Evolutionary conservation across 2,888 invertebrate species (phyloP).

Genomic region (Alcis repandata): DNA sequence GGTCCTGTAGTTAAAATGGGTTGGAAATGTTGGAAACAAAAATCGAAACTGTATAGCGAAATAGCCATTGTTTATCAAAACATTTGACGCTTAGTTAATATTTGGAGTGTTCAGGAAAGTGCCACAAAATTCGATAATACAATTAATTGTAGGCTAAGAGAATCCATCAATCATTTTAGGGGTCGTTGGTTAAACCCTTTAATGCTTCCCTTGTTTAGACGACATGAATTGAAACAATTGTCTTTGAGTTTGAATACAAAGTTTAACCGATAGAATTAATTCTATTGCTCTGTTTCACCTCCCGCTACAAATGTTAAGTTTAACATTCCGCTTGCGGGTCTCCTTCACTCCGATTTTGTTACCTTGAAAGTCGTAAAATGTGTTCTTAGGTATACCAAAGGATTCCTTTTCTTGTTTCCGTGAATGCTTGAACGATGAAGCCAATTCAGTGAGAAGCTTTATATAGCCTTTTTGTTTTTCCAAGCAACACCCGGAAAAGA

Average conservation of each 20-base stretch:
- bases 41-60: too few relatives aligned
- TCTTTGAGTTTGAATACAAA: constrained; percentile 78
- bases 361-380: constrained; percentile 57
- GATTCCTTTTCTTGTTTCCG: constrained; percentile 52
- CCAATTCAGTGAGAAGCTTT: constrained; percentile 40
- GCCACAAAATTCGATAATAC: constrained; percentile 28
- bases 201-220: constrained; percentile 72
- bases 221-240: constrained; percentile 77
- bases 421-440: constrained; percentile 46
- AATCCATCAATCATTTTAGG: constrained; percentile 68
- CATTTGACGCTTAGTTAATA: not conserved
- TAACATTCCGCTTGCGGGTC: constrained; percentile 67
- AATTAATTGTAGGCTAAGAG: constrained; percentile 50
- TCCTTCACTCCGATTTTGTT: constrained; percentile 63
- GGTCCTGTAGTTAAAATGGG: too few relatives aligned
- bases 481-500: constrained; percentile 12
- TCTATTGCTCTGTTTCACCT: constrained; percentile 79
- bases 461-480: constrained; percentile 34
- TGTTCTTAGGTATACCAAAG: constrained; percentile 50
- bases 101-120: not conserved
- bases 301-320: constrained; percentile 77
- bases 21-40: too few relatives aligned
- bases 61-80: too few relatives aligned
- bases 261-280: constrained; percentile 83
- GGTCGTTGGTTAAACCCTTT: constrained; percentile 70